Conservation (phyloP, 2,113 vertebrate species). For the Stictonetta naevosa region DNA sequence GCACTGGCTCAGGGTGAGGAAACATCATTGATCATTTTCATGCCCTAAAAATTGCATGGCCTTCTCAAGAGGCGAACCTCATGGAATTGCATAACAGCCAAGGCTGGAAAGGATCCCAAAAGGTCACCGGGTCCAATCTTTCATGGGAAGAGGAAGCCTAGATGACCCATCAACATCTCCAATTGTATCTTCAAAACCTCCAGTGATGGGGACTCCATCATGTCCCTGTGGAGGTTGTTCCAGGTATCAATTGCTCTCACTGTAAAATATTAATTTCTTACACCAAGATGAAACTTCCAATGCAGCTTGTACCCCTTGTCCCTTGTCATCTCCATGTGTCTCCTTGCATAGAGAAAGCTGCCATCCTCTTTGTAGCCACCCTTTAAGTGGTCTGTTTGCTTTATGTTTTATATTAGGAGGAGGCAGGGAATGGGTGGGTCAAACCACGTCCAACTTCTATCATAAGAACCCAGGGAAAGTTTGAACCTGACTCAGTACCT, state of each 20-base stretch:
- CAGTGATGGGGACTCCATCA: no score
- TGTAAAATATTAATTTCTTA: no score
- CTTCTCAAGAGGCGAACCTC: not conserved
- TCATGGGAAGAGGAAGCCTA: no score
- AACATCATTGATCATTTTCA: rapidly evolving
- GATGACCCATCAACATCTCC: no score
- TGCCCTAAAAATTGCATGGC: not conserved
- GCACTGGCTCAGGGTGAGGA: not conserved
- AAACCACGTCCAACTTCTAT: not conserved
- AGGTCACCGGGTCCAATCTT: not conserved
- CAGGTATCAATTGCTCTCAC: no score
- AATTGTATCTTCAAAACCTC: no score
- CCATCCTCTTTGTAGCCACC: not conserved
- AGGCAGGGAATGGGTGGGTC: not conserved
- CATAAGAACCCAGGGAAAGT: not conserved
- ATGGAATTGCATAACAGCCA: not conserved
- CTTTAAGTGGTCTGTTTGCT: not conserved
- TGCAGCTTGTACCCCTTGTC: no score
- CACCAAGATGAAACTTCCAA: no score
- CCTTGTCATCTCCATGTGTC: no score
- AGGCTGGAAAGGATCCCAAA: not conserved
- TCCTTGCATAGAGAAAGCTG: not conserved
- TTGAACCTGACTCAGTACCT: rapidly evolving
- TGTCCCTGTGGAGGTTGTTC: no score
- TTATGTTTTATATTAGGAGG: not conserved